Evolutionary conservation across 1,140 invertebrate species (phyloP), one percentile per base, ranked within the genome.

Genomic region (Aricia agestis): DNA sequence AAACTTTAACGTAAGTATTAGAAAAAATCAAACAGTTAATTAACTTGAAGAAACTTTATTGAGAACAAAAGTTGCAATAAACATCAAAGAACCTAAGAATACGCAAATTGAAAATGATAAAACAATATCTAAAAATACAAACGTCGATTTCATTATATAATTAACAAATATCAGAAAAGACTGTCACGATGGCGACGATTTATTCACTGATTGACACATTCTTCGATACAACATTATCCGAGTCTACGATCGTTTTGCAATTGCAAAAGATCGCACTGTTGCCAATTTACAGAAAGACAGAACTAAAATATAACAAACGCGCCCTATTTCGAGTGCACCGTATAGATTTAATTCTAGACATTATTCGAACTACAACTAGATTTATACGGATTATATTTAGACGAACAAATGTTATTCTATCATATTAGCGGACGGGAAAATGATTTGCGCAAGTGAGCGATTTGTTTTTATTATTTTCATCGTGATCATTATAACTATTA

Each of bases 211-310:
- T 52, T 52, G 45, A 52, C 45, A 52, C 45, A 52, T 52, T 52
- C 45, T 52, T 52, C 45, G 45, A 52, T 52, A 52, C 45, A 52
- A 52, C 45, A 52, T 52, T 52, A 52, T 52, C 45, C 45, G 13
- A 52, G 45, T 52, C 45, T 52, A 13, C 45, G 45, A 88, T 86
- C 78, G 89, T 89, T 91, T 91, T 87, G 80, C 87, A 90, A 90
- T 86, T 81, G 89, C 82, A 85, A 86, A 84, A 90, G 83, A 85
- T 88, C 85, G 84, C 83, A 82, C 86, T 76, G 81, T 85, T 91
- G 87, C 89, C 89, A 91, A 91, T 91, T 91, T 91, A 90, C 89
- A 90, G 87, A 91, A 91, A 91, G 89, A 90, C 89, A 85, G 87
- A 87, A 78, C 89, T 90, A 89, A 91, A 91, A 91, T 91, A 90